Conservation (phyloP, 2,113 vertebrate species). For the Ranitomeya variabilis region DNA sequence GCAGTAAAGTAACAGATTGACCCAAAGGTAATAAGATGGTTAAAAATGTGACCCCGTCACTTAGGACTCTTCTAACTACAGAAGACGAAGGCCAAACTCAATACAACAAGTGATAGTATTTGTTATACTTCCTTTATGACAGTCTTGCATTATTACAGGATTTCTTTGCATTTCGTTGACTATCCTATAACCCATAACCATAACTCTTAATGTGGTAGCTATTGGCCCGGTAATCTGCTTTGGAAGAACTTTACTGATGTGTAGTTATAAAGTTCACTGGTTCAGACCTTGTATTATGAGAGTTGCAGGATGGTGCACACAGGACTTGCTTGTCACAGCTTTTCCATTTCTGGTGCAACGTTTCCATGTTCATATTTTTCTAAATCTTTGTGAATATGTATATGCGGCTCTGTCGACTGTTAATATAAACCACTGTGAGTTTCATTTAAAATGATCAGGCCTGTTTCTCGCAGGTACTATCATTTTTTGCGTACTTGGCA, state of each 20-base stretch:
- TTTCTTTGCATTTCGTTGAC: too few relatives aligned
- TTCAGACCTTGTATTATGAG: background rate
- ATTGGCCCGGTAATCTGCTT: background rate
- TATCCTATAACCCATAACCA: background rate
- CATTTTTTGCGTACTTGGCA: background rate
- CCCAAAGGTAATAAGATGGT: too few relatives aligned
- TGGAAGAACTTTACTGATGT: too few relatives aligned
- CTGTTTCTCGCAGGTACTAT: background rate
- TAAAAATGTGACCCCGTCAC: too few relatives aligned
- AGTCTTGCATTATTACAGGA: too few relatives aligned
- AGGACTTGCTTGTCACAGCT: background rate
- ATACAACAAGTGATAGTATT: too few relatives aligned
- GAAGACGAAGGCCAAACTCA: too few relatives aligned
- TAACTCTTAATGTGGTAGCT: background rate
- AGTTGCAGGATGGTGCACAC: background rate
- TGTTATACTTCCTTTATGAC: too few relatives aligned
- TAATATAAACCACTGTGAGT: background rate
- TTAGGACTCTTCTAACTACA: too few relatives aligned
- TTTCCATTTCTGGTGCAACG: background rate
- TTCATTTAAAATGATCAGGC: background rate
- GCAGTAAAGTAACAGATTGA: too few relatives aligned
- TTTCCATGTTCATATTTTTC: background rate
- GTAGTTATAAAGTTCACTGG: background rate
- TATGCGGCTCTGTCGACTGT: conserved; percentile 26
- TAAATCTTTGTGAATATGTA: background rate